Percentiles rank a stretch among this genome's conserved stretches.
These are phyloP conservation scores for Himalopsyche phryganea DNA, from an alignment of 1,140 invertebrate genomes.

Conservation along the genomic window DNA sequence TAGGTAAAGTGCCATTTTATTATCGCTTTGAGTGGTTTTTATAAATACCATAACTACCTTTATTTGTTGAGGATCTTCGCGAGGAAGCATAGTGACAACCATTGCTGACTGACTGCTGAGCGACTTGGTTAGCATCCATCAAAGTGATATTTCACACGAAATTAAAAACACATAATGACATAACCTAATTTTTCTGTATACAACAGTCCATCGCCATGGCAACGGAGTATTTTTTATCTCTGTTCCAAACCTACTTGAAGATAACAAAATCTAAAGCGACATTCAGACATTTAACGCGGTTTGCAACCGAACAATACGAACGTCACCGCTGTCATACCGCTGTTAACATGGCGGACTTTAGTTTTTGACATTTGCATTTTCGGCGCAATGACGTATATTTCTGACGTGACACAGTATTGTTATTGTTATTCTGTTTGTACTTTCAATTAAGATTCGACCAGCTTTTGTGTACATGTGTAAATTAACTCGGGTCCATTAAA, in stretches of 20 bases:
- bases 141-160: neutral
- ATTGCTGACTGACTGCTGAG: constrained; percentile 27
- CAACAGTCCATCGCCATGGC: constrained; percentile 3
- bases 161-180: neutral
- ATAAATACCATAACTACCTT: too few relatives aligned
- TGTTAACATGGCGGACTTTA: constrained; percentile 13
- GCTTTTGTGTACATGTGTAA: neutral
- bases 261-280: neutral
- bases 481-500: neutral
- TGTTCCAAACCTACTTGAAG: constrained; percentile 9
- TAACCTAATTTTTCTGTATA: constrained; percentile 13
- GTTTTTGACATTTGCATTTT: constrained; percentile 22
- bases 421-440: neutral
- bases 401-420: constrained; percentile 9
- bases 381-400: constrained; percentile 14
- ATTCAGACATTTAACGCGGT: neutral
- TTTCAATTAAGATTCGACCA: neutral
- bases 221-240: neutral
- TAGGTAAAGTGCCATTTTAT: too few relatives aligned
- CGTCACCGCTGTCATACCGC: constrained; percentile 14
- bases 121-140: constrained; percentile 23
- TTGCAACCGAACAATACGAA: constrained; percentile 7
- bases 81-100: constrained; percentile 23
- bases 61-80: constrained; percentile 27
- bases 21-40: too few relatives aligned